Evolutionary conservation across 2,113 vertebrate genomes (phyloP), one percentile per base, ranked within the genome.

Genomic region (Xiphophorus hellerii): DNA sequence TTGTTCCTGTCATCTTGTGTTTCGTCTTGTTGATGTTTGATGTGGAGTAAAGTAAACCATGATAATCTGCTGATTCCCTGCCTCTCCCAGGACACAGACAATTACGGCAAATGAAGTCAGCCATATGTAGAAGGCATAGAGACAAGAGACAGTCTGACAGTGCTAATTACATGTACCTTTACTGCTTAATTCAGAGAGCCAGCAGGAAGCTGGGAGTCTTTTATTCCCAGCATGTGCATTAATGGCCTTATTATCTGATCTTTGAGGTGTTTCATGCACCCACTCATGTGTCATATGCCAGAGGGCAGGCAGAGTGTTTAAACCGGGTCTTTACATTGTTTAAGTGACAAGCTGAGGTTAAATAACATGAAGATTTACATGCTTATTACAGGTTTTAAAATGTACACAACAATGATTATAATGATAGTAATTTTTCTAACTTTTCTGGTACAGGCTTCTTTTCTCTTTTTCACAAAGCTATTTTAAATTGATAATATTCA

Each of bases 131-230:
- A 77, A 77, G 35, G 44, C 76, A 75, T 17, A 58, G 27, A 81
- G 87, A 86, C 73, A 74, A 70, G 78, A 83, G 84, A 88, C 74
- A 90, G 85, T 86, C 84, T 85, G 87, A 91, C 82, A 75, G 86
- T 72, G 74, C 77, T 90, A 91, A 93, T 93, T 91, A 91, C 83
- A 54, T 5, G 11, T 69, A 85, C 78, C 90, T 82, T 80, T 67
- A 33, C 81, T 62, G 78, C 33, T 68, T 87, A 82, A 91, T 91
- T 90, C 83, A 78, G 82, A 8, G 28, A 82, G 58, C 37, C 78
- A 77, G 51, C 66, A 29, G 66, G 83, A 85, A 75, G 81, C 83
- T 83, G 64, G 7, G 30, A 69, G 76, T 76, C 84, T 82, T 88
- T 91, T 86, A 88, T 90, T 85, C 72, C 65, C 29, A 70, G 68